phyloP scores from a whole-genome alignment of 2,888 invertebrate genomes.

The Seladonia tumulorum region DNA sequence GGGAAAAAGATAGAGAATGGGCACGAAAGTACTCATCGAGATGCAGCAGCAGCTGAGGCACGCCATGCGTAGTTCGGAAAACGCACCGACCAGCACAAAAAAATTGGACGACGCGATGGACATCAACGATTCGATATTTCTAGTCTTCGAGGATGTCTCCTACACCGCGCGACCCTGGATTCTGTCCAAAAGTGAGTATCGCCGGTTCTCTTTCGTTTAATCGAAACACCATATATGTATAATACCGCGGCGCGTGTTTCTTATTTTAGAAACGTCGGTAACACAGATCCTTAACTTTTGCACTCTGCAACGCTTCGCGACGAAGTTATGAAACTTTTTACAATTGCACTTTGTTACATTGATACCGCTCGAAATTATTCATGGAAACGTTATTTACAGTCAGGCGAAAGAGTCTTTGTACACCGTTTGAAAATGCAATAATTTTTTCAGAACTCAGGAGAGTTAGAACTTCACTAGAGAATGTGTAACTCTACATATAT shows the following conservation, averaged over 20 bases:
- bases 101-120: constrained; percentile 37
- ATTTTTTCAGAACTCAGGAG: not conserved
- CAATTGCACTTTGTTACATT: not conserved
- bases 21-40: constrained; percentile 55
- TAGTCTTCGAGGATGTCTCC: constrained; percentile 88
- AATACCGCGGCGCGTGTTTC: too few species aligned
- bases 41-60: constrained; percentile 51
- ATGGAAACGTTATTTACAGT: not conserved
- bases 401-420: not conserved
- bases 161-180: constrained; percentile 88
- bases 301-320: not conserved
- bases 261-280: not conserved
- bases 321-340: not conserved
- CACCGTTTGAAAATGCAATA: not conserved
- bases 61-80: constrained; percentile 19
- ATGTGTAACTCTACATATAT: too few species aligned
- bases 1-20: constrained; percentile 35
- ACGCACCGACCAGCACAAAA: constrained; percentile 37
- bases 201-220: not conserved
- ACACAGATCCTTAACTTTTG: not conserved
- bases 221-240: not conserved
- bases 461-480: not conserved
- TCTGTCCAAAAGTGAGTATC: constrained; percentile 85
- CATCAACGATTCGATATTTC: constrained; percentile 85
- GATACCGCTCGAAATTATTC: not conserved